Conservation (phyloP, 1,140 invertebrate genomes). For the Diabrotica undecimpunctata region DNA sequence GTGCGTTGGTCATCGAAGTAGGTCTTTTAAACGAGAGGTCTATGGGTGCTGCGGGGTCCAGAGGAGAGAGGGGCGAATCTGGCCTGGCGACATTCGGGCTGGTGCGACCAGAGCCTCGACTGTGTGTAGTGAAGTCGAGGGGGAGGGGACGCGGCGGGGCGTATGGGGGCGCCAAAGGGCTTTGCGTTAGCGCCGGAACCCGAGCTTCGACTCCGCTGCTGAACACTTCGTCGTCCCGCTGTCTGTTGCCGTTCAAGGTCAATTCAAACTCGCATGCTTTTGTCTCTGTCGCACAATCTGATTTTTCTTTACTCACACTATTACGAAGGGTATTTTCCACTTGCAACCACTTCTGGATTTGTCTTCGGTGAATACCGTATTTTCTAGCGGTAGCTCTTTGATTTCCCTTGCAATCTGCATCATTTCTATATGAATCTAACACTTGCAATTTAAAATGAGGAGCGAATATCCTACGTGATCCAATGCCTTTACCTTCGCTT, state of each 20-base stretch:
- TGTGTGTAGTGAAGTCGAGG: conserved; percentile 38
- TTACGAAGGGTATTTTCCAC: conserved; percentile 70
- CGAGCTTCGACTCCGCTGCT: conserved; percentile 25
- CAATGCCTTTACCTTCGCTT: conserved; percentile 56
- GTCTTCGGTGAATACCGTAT: conserved; percentile 78
- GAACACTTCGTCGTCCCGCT: conserved; percentile 39
- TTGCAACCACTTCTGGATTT: conserved; percentile 87
- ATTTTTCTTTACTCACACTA: conserved; percentile 51
- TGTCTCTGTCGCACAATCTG: conserved; percentile 51
- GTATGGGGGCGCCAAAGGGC: conserved; percentile 23
- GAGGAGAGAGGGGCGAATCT: conserved; percentile 22
- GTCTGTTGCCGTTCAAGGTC: conserved; percentile 38
- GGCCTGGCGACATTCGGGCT: conserved; percentile 30
- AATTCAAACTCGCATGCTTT: conserved; percentile 28
- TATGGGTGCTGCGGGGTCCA: conserved; percentile 43
- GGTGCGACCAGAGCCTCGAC: conserved; percentile 26
- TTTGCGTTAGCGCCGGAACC: conserved; percentile 28
- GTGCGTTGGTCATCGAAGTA: conserved; percentile 47
- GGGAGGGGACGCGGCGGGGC: conserved; percentile 29
- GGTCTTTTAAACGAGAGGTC: conserved; percentile 47
- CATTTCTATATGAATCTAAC: conserved; percentile 76
- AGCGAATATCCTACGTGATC: conserved; percentile 77
- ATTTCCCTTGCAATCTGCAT: conserved; percentile 80
- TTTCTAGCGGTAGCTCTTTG: conserved; percentile 81
- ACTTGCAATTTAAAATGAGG: conserved; percentile 82